Evolutionary conservation across 2,113 vertebrate species (phyloP).

Genomic region (Rhombomys opimus): DNA sequence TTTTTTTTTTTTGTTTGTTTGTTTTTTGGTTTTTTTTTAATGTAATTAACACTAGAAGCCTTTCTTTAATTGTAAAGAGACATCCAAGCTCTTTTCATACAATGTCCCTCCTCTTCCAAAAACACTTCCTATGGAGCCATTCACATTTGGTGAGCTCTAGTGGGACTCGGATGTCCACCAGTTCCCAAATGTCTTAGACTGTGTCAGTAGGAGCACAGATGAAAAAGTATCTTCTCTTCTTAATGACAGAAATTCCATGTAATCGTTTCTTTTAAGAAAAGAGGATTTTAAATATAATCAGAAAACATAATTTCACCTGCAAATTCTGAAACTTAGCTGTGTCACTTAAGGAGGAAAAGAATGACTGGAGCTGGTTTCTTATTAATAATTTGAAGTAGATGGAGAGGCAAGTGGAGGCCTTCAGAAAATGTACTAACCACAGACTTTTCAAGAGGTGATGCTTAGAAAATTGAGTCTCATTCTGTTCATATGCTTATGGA

Average conservation of each 20-base stretch:
- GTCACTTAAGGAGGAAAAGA: neutral
- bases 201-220: neutral
- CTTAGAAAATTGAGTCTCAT: neutral
- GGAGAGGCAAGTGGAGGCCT: neutral
- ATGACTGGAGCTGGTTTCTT: neutral
- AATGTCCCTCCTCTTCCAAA: neutral
- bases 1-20: no score
- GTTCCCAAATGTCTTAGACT: neutral
- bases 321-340: slow-evolving; percentile 44
- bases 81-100: neutral
- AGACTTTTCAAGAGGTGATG: neutral
- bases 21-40: neutral
- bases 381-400: slow-evolving; percentile 37
- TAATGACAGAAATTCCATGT: neutral
- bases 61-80: neutral
- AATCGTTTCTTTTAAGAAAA: neutral
- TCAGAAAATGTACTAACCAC: neutral
- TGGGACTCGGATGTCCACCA: neutral
- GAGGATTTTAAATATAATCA: neutral
- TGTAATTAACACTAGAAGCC: neutral
- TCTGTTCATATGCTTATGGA: neutral
- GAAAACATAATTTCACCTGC: slow-evolving; percentile 10
- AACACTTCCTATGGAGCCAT: neutral
- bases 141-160: neutral
- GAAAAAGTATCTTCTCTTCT: neutral